Evolutionary conservation across 1,140 invertebrate species (phyloP).

Genomic region (Heliconius hermathena): DNA sequence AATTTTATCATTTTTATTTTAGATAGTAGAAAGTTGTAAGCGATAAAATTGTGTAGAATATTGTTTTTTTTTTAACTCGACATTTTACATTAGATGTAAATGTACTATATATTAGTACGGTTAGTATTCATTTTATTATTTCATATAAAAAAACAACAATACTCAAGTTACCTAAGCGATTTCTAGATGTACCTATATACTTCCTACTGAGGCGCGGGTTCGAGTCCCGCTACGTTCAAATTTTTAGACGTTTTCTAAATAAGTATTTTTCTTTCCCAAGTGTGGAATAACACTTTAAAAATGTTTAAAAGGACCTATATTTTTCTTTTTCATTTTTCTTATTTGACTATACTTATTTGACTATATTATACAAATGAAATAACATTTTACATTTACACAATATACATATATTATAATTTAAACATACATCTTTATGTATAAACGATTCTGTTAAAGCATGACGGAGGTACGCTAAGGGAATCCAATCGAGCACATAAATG

Average conservation of each 20-base stretch:
- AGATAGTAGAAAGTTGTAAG: not conserved
- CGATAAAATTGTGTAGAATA: not conserved
- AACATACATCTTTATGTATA: not conserved
- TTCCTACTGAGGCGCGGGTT: no score
- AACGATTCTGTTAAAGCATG: not conserved
- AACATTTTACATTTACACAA: not conserved
- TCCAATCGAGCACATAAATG: not conserved
- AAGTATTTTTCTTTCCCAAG: no score
- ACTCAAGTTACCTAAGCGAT: no score
- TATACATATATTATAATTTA: not conserved
- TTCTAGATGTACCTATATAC: no score
- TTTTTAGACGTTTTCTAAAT: no score
- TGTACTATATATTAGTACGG: no score
- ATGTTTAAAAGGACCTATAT: no score
- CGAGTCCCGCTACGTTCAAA: no score
- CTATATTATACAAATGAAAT: not conserved
- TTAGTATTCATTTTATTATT: not conserved
- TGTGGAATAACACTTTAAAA: no score
- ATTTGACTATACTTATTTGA: not conserved
- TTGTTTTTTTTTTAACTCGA: not conserved
- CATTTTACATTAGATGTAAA: not conserved
- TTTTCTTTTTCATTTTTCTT: no score
- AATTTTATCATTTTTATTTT: not conserved
- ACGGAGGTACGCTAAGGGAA: not conserved
- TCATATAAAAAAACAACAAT: no score